Percentiles rank a stretch among this genome's conserved stretches.
These are phyloP conservation scores for Timandra comae DNA, from an alignment of 2,888 invertebrate species.

Conservation along the genomic window DNA sequence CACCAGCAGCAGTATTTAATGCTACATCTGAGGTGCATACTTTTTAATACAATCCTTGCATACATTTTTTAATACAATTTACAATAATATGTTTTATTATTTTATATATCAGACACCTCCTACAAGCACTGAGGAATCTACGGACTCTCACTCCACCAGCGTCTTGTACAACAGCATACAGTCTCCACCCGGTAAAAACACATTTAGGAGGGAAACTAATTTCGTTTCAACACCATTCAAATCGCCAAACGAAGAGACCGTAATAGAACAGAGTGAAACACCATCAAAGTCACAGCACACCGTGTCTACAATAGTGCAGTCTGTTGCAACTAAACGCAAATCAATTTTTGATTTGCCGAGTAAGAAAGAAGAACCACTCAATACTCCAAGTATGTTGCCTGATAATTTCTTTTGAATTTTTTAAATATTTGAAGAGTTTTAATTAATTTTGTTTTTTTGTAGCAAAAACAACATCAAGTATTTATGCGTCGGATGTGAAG, in stretches of 20 bases:
- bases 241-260: conserved; percentile 26
- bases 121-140: conserved; percentile 4
- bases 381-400: conserved; percentile 27
- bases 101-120: conserved; percentile 7
- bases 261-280: conserved; percentile 27
- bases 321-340: conserved; percentile 41
- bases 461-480: conserved; percentile 49
- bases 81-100: too few species aligned
- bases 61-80: too few species aligned
- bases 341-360: conserved; percentile 39
- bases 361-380: conserved; percentile 19
- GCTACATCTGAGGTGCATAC: too few species aligned
- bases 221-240: conserved; percentile 31
- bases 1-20: conserved; percentile 24
- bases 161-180: conserved; percentile 27
- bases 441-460: conserved; percentile 22
- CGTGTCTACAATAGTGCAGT: conserved; percentile 29
- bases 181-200: conserved; percentile 26
- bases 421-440: too few species aligned
- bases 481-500: conserved; percentile 40
- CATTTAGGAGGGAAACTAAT: conserved; percentile 32
- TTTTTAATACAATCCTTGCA: too few species aligned
- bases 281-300: conserved; percentile 33
- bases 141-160: conserved; percentile 28
- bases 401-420: neutral